These are phyloP conservation scores for Epinephelus awoara DNA, from an alignment of 2,797 vertebrate species.

Conservation along the genomic window DNA sequence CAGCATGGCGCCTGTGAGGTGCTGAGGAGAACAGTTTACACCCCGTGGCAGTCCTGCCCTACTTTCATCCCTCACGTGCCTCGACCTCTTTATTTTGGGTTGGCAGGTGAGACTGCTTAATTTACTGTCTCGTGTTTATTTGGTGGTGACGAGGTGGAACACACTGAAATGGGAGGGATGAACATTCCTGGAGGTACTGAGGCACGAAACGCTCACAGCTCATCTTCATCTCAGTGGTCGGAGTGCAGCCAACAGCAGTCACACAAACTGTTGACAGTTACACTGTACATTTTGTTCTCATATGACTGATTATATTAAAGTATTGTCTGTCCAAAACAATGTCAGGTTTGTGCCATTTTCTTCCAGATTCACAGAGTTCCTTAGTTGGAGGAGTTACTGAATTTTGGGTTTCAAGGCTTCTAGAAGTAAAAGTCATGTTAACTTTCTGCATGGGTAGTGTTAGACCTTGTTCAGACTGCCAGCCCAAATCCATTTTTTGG, in stretches of 20 bases:
- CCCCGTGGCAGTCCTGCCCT: constrained; percentile 27
- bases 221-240: neutral
- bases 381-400: no score
- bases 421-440: no score
- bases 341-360: no score
- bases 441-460: no score
- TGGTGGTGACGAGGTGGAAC: constrained; percentile 22
- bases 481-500: no score
- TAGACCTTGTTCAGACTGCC: no score
- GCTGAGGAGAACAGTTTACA: constrained; percentile 48
- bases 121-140: constrained; percentile 47
- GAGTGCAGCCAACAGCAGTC: neutral
- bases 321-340: neutral
- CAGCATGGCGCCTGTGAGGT: constrained; percentile 51
- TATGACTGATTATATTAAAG: neutral
- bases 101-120: constrained; percentile 17
- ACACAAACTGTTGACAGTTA: no score
- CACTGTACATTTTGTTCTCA: no score
- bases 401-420: no score
- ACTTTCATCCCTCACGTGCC: constrained; percentile 16
- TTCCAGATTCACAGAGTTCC: no score
- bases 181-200: constrained; percentile 58
- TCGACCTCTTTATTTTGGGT: constrained; percentile 11
- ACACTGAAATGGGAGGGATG: constrained; percentile 22
- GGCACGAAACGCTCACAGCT: constrained; percentile 36